Percentiles rank a stretch among this genome's conserved stretches.
These are phyloP conservation scores for Diloba caeruleocephala DNA, from an alignment of 2,888 invertebrate genomes.

Conservation along the genomic window DNA sequence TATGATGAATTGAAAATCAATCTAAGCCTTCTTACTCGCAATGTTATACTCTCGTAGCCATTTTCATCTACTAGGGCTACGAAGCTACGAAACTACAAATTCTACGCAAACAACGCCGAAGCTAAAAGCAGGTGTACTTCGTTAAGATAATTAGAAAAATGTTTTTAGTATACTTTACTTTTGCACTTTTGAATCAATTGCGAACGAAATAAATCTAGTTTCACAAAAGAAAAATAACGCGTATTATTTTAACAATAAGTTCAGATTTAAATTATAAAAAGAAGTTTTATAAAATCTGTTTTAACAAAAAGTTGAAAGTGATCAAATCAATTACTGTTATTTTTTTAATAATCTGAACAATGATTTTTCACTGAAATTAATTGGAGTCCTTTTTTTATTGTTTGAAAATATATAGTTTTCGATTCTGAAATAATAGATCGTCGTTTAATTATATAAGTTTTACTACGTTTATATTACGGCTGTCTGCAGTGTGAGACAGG, in stretches of 20 bases:
- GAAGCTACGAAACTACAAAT: conserved; percentile 14
- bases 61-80: too few species aligned
- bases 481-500: too few species aligned
- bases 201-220: neutral
- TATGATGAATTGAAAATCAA: too few species aligned
- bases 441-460: neutral
- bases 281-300: conserved; percentile 4
- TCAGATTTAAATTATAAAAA: too few species aligned
- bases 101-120: conserved; percentile 25
- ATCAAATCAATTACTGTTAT: conserved; percentile 41
- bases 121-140: too few species aligned
- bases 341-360: too few species aligned
- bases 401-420: conserved; percentile 12
- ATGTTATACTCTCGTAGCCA: too few species aligned
- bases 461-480: too few species aligned
- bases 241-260: neutral
- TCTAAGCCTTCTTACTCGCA: too few species aligned
- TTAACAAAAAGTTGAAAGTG: conserved; percentile 24
- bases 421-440: conserved; percentile 27
- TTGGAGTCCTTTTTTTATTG: conserved; percentile 18
- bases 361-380: conserved; percentile 40
- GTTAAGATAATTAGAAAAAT: too few species aligned
- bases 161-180: too few species aligned
- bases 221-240: too few species aligned
- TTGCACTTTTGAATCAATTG: neutral